Base-by-base conservation (phyloP, 2,797 vertebrate genomes). In the Sciurus carolinensis region DNA sequence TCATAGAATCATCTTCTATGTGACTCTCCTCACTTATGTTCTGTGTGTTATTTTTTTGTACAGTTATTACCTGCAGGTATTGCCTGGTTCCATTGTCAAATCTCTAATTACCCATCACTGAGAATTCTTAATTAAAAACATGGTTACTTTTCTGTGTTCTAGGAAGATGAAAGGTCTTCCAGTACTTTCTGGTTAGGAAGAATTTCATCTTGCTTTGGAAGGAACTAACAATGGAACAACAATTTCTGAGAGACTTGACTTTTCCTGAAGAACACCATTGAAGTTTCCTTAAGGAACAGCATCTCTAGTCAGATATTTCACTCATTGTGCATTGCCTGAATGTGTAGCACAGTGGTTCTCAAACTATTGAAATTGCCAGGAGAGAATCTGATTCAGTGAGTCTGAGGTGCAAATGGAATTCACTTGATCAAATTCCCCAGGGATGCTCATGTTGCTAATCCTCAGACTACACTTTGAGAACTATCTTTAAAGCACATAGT, bases 191-290 rank as follows among this genome's bases (percentile, higher is more conserved):
- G 59, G 10, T 85, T 26, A 77, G 62, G 9, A 69, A 90, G 26
- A 69, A 4, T 95, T 18, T 85, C 62, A 77, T 90, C 5, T 15
- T 26, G 1, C 47, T 36, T 75, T 42, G 30, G 33, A 92, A 88
- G 42, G 50, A 91, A 7, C 20, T 80, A 44, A 71, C 75, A 91
- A 39, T 39, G 17, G 10, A 75, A 39, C 2, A 36, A 83, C 2
- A 36, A 83, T 96, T 87, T 90, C 80, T 75, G n/a, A 79, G 69
- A 92, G 4, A 96, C 67, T 30, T 50, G 33, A 47, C 30, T n/a
- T 4, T 77, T 87, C 3, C 36, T 62, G 18, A 75, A 33, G 50
- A 59, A 94, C 7, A 57, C 0, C 14, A 54, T 42, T 73, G 67
- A 75, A 33, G 5, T 7, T 75, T n/a, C 44, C 26, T 26, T 86